phyloP scores from a whole-genome alignment of 2,888 invertebrate species.

The Bhutanitis thaidina region DNA sequence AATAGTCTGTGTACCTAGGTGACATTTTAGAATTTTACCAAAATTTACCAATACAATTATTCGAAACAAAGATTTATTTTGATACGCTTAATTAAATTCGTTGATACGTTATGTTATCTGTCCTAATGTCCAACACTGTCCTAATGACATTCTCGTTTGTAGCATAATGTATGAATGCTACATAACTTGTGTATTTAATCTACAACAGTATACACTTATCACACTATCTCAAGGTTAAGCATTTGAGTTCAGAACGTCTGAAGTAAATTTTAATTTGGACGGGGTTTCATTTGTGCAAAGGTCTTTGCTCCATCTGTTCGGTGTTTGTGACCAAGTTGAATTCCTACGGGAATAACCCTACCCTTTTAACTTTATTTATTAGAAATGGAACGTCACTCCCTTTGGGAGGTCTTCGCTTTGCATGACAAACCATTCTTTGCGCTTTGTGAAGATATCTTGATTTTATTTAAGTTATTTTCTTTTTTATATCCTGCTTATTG shows the following conservation, averaged over 20 bases:
- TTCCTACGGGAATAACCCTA: constrained; percentile 36
- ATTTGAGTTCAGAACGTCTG: neutral
- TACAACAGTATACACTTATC: constrained; percentile 8
- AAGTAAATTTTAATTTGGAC: constrained; percentile 23
- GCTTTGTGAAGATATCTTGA: constrained; percentile 19
- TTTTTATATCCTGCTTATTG: too few relatives aligned
- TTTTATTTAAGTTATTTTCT: too few relatives aligned
- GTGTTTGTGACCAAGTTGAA: constrained; percentile 36
- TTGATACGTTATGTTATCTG: neutral
- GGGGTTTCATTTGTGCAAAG: constrained; percentile 25
- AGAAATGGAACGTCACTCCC: constrained; percentile 54
- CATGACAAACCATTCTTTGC: constrained; percentile 38
- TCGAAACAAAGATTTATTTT: too few relatives aligned
- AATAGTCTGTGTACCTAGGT: too few relatives aligned
- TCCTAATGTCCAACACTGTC: neutral
- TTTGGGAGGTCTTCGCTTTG: constrained; percentile 48
- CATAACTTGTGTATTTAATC: constrained; percentile 10
- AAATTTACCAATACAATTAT: too few relatives aligned
- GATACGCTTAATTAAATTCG: too few relatives aligned
- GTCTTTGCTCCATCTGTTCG: constrained; percentile 26
- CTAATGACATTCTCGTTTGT: constrained; percentile 12
- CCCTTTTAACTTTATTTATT: constrained; percentile 66
- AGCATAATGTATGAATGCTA: neutral
- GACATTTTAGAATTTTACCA: too few relatives aligned
- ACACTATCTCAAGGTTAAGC: neutral